Conservation (phyloP, 92 coral and sea anemone genomes). For the Paragorgia papillata region DNA sequence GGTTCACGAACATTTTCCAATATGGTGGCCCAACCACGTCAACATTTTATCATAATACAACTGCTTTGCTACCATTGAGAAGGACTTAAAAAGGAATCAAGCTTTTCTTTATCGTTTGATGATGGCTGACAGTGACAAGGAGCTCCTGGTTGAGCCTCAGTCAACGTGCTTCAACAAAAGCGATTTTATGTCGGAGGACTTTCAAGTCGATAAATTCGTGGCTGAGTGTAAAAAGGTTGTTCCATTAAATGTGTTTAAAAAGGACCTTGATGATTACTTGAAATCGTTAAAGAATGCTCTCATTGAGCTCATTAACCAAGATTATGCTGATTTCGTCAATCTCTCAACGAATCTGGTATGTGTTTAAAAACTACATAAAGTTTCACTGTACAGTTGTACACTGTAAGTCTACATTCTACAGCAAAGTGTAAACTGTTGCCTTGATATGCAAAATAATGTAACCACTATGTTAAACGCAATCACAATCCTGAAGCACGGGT, state of each 20-base stretch:
- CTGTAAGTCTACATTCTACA: too few species aligned
- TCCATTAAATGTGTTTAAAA: constrained; percentile 77
- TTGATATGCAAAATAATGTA: too few species aligned
- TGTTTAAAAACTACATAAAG: not conserved
- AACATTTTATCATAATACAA: constrained; percentile 4
- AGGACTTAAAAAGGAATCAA: not conserved
- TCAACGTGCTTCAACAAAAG: constrained; percentile 78
- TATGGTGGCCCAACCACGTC: constrained; percentile 84
- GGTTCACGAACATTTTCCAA: constrained; percentile 63
- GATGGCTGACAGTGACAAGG: constrained; percentile 41
- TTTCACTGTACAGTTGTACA: too few species aligned
- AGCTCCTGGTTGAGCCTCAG: constrained; percentile 61
- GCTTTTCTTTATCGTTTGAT: not conserved
- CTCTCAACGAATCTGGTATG: constrained; percentile 95
- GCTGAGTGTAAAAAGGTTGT: constrained; percentile 82
- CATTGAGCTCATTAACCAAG: constrained; percentile 96
- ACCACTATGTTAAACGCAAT: too few species aligned
- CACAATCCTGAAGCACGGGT: too few species aligned
- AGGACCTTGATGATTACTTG: constrained; percentile 88
- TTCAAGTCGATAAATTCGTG: constrained; percentile 87
- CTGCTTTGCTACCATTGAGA: constrained; percentile 1
- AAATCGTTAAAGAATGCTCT: constrained; percentile 87
- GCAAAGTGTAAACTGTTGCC: too few species aligned
- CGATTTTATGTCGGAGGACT: constrained; percentile 83
- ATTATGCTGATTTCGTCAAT: constrained; percentile 98